Conservation (phyloP, 2,888 invertebrate genomes). For the Torymus tubicola region DNA sequence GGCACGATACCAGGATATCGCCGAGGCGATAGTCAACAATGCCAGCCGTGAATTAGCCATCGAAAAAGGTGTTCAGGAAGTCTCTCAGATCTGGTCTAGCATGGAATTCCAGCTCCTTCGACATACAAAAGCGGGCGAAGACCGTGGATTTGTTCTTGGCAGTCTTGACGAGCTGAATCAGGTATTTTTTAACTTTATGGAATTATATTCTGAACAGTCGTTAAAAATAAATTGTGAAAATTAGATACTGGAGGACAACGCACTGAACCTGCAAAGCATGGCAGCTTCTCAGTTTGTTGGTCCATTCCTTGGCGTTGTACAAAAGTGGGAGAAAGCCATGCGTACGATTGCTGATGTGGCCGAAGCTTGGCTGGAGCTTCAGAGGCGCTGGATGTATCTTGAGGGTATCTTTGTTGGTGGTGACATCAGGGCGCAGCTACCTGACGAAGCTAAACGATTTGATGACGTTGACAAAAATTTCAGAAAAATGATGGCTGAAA, state of each 20-base stretch:
- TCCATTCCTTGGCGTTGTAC: conserved; percentile 89
- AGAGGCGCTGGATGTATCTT: conserved; percentile 93
- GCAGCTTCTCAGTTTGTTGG: conserved; percentile 92
- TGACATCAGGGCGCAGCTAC: conserved; percentile 90
- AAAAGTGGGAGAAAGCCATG: conserved; percentile 90
- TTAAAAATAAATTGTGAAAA: not conserved
- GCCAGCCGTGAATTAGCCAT: conserved; percentile 95
- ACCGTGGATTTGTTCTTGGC: conserved; percentile 89
- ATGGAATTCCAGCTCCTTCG: conserved; percentile 82
- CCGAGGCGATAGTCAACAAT: conserved; percentile 90
- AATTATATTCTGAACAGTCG: not conserved
- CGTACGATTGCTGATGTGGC: conserved; percentile 90
- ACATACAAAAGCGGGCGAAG: conserved; percentile 83
- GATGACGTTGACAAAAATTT: conserved; percentile 91
- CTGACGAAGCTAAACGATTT: conserved; percentile 93
- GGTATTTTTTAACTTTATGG: conserved; percentile 69
- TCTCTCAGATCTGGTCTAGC: conserved; percentile 85
- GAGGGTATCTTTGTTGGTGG: conserved; percentile 95
- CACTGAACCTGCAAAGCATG: conserved; percentile 94
- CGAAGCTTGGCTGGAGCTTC: conserved; percentile 91
- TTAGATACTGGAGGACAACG: conserved; percentile 86
- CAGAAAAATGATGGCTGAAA: conserved; percentile 90
- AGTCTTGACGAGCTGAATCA: conserved; percentile 89
- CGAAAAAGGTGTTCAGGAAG: conserved; percentile 90
- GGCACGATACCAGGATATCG: conserved; percentile 90